These are phyloP conservation scores for Panthera leo DNA, from an alignment of 2,113 vertebrate genomes.

Conservation along the genomic window DNA sequence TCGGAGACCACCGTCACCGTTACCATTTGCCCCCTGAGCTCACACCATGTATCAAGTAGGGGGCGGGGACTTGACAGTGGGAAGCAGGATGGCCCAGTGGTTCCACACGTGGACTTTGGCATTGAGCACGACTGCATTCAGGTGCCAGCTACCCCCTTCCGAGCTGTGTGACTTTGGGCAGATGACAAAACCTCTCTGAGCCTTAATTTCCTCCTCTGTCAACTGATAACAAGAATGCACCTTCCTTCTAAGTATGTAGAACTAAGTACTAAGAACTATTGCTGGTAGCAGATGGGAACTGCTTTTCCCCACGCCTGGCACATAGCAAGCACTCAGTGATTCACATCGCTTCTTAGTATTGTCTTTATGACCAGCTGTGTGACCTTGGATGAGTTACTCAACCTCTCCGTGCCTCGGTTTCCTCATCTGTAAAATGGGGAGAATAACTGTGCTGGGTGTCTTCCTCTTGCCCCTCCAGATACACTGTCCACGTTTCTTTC, in stretches of 20 bases:
- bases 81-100: neutral
- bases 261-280: neutral
- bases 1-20: neutral
- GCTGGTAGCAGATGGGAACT: neutral
- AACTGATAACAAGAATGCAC: neutral
- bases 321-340: neutral
- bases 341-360: neutral
- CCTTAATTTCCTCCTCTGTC: neutral
- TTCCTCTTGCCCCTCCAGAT: neutral
- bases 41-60: no score
- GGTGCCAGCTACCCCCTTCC: neutral
- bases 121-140: neutral
- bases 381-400: neutral
- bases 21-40: neutral
- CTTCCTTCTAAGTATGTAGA: neutral
- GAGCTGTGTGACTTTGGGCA: neutral
- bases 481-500: neutral
- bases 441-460: neutral
- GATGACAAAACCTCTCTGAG: neutral
- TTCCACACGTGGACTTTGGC: neutral
- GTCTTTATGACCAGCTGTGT: neutral
- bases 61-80: neutral
- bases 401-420: neutral
- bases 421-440: neutral
- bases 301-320: neutral